phyloP scores from a whole-genome alignment of 2,888 invertebrate species.

The Drosophila formosana region DNA sequence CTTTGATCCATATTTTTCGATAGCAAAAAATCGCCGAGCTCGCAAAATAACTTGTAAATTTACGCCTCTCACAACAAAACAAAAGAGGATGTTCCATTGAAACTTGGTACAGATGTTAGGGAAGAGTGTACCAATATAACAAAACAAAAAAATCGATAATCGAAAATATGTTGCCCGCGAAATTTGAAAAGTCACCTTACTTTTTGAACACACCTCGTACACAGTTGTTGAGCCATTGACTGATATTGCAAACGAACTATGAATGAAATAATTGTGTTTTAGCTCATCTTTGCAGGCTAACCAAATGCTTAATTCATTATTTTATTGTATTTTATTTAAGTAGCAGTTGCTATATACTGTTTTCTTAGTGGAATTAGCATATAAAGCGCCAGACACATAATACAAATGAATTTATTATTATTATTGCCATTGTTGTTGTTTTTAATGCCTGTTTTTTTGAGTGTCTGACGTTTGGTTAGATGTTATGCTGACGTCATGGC shows the following conservation, averaged over 20 bases:
- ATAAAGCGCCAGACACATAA: conserved; percentile 50
- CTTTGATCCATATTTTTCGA: too few species aligned
- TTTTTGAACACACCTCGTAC: too few species aligned
- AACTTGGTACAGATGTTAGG: too few species aligned
- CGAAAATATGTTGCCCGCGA: too few species aligned
- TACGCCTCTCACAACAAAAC: too few species aligned
- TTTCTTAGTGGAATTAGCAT: conserved; percentile 52
- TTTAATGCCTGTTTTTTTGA: conserved; percentile 23
- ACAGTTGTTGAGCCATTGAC: conserved; percentile 58
- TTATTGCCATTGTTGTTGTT: conserved; percentile 15
- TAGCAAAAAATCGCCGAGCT: too few species aligned
- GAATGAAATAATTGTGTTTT: conserved; percentile 40
- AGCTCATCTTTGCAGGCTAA: background rate
- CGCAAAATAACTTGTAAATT: too few species aligned
- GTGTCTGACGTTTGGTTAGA: conserved; percentile 9
- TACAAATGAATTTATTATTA: conserved; percentile 16
- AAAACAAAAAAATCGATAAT: too few species aligned
- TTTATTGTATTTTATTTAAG: background rate
- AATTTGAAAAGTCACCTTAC: too few species aligned
- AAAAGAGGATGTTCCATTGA: too few species aligned
- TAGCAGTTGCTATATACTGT: conserved; percentile 31
- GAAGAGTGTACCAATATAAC: too few species aligned
- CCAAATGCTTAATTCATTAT: background rate
- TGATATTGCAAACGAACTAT: conserved; percentile 17
- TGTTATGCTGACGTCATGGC: conserved; percentile 55